These are phyloP conservation scores for Laticauda laticaudata DNA, from an alignment of 2,113 vertebrate species.

Conservation along the genomic window DNA sequence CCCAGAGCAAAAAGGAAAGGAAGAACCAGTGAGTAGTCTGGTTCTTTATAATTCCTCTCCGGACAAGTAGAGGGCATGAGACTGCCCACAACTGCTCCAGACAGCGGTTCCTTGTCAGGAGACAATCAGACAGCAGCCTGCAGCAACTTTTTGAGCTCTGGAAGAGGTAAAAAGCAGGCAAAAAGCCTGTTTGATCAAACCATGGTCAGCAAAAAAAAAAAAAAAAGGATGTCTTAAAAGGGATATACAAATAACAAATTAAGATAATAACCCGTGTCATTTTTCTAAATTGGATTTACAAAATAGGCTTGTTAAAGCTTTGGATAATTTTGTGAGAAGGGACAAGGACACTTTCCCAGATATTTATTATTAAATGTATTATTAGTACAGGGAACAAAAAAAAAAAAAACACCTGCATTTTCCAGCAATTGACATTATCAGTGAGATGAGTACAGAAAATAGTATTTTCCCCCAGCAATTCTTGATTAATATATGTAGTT, in stretches of 20 bases:
- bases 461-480: not conserved
- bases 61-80: not conserved
- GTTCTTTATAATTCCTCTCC: not conserved
- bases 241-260: not conserved
- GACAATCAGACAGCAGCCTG: not conserved
- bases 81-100: not conserved
- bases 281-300: not conserved
- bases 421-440: not conserved
- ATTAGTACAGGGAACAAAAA: not conserved
- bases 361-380: too few relatives aligned
- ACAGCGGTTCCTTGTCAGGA: not conserved
- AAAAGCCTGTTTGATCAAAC: not conserved
- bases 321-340: too few relatives aligned
- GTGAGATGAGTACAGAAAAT: not conserved
- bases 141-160: not conserved
- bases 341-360: not conserved
- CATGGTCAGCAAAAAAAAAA: not conserved
- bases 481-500: not conserved
- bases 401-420: not conserved
- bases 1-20: too few relatives aligned
- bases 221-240: too few relatives aligned
- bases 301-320: too few relatives aligned
- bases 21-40: not conserved
- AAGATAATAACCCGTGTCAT: not conserved
- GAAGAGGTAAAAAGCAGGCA: too few relatives aligned